Conservation (phyloP, 1,140 invertebrate genomes). For the Helicoverpa zea region DNA sequence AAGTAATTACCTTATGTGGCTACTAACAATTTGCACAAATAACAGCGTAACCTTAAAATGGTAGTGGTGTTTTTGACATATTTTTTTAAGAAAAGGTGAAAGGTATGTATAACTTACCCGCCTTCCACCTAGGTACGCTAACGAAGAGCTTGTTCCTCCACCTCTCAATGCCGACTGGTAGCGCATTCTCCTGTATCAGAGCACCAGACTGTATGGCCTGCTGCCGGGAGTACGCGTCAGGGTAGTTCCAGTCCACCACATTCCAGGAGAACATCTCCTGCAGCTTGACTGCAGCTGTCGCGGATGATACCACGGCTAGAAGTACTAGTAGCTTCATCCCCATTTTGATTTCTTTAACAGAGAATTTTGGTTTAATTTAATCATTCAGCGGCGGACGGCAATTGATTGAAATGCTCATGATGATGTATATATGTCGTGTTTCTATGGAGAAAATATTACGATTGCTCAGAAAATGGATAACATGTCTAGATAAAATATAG, state of each 20-base stretch:
- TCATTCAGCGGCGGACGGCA: too few relatives aligned
- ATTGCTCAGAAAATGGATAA: too few relatives aligned
- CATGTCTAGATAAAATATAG: too few relatives aligned
- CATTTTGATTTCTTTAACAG: conserved; percentile 63
- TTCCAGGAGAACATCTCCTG: conserved; percentile 92
- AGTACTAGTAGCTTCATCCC: conserved; percentile 63
- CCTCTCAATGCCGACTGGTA: conserved; percentile 93
- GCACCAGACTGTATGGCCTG: conserved; percentile 89
- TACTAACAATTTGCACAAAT: neutral
- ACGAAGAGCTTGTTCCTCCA: conserved; percentile 93
- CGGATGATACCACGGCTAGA: conserved; percentile 63
- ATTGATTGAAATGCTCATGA: too few relatives aligned
- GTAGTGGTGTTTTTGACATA: too few relatives aligned
- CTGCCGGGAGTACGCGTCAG: conserved; percentile 87
- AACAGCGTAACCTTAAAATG: too few relatives aligned
- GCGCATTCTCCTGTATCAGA: conserved; percentile 91
- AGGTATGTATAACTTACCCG: conserved; percentile 78
- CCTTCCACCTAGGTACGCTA: conserved; percentile 91
- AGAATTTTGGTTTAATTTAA: too few relatives aligned
- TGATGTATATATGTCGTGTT: too few relatives aligned
- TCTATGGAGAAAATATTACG: too few relatives aligned
- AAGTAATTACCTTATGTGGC: neutral
- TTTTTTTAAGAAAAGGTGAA: too few relatives aligned
- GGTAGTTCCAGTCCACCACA: conserved; percentile 91
- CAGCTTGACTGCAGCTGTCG: conserved; percentile 87